Percentiles rank a stretch among this genome's conserved stretches.
These are phyloP conservation scores for Cyclophora punctaria DNA, from an alignment of 2,888 invertebrate genomes.

Conservation along the genomic window DNA sequence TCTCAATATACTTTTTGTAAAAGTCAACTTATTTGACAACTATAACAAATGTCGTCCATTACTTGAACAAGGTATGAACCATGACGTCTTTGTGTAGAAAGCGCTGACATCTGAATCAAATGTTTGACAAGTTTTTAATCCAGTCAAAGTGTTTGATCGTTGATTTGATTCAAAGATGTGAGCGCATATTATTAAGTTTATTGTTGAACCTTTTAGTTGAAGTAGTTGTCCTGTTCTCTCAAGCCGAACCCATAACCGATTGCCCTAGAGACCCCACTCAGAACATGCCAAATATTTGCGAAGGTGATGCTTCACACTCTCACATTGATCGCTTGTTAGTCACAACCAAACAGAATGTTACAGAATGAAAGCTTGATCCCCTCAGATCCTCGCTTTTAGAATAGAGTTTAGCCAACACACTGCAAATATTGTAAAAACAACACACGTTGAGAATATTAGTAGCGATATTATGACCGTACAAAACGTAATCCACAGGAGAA, in stretches of 20 bases:
- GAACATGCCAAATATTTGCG: slow-evolving; percentile 30
- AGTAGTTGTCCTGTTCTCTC: slow-evolving; percentile 68
- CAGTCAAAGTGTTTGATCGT: neutral
- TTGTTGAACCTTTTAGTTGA: slow-evolving; percentile 39
- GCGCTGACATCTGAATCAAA: slow-evolving; percentile 30
- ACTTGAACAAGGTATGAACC: slow-evolving; percentile 47
- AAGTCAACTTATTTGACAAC: slow-evolving; percentile 20
- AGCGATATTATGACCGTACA: slow-evolving; percentile 66
- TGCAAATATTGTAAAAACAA: slow-evolving; percentile 35
- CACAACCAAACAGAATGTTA: slow-evolving; percentile 39
- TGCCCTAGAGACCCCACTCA: slow-evolving; percentile 41
- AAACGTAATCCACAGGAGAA: slow-evolving; percentile 80
- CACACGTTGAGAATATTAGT: slow-evolving; percentile 39
- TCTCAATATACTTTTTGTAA: slow-evolving; percentile 4
- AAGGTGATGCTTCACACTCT: slow-evolving; percentile 50
- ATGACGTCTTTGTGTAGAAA: slow-evolving; percentile 29
- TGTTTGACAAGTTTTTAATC: neutral
- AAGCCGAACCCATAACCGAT: slow-evolving; percentile 72
- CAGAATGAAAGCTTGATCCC: slow-evolving; percentile 51
- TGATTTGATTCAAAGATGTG: slow-evolving; percentile 18
- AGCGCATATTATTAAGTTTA: slow-evolving; percentile 21
- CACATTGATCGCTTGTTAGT: slow-evolving; percentile 52
- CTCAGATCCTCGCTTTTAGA: slow-evolving; percentile 60
- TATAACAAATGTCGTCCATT: slow-evolving; percentile 35
- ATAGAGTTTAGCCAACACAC: slow-evolving; percentile 45